Conservation (phyloP, 2,113 vertebrate genomes). For the Aphyosemion australe region DNA sequence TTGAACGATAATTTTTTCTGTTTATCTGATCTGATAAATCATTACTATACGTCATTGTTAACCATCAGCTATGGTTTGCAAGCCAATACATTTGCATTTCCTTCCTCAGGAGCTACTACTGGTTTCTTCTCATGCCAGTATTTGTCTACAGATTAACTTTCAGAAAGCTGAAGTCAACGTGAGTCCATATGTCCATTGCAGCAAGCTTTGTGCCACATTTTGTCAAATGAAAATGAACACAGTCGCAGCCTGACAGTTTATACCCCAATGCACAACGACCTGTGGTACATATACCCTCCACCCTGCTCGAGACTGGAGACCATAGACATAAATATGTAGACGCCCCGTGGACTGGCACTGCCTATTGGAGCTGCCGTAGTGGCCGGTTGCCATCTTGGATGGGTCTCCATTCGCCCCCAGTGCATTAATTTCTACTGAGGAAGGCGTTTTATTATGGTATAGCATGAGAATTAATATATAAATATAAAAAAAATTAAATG, state of each 20-base stretch:
- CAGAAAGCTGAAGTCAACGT: neutral
- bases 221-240: neutral
- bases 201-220: neutral
- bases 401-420: no score
- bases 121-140: slow-evolving; percentile 28
- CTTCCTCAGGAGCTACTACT: neutral
- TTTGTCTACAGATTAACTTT: slow-evolving; percentile 9
- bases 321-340: no score
- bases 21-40: neutral
- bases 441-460: no score
- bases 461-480: no score
- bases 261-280: neutral
- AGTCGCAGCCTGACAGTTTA: neutral
- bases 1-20: neutral
- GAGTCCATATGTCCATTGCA: neutral
- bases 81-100: slow-evolving; percentile 9
- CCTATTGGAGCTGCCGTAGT: no score
- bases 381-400: no score
- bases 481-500: no score
- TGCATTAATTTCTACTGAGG: no score
- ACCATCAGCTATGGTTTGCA: neutral
- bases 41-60: neutral
- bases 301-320: neutral
- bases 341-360: no score
- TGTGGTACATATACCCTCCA: neutral